Evolutionary conservation across 2,797 vertebrate species (phyloP).

Genomic region (Liparis tanakae): DNA sequence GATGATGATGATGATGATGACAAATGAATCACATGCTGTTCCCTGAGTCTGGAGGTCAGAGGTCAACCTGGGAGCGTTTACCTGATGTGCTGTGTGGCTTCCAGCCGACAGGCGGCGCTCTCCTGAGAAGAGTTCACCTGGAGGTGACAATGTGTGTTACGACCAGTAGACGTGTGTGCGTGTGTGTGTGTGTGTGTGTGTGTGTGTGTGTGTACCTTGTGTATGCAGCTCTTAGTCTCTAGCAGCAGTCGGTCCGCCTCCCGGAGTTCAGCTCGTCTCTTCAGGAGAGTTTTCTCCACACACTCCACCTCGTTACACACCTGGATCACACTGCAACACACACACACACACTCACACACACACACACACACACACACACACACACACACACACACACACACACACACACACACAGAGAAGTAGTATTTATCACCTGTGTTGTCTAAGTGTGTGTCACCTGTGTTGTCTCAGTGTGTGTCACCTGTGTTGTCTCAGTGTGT

Average conservation of each 20-base stretch:
- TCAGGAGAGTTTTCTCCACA: constrained; percentile 89
- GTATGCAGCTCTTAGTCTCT: constrained; percentile 85
- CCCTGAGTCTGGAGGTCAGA: no score
- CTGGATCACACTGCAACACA: constrained; percentile 37
- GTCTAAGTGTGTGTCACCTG: constrained; percentile 1
- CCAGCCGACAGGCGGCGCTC: no score
- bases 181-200: not conserved
- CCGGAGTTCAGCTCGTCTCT: constrained; percentile 81
- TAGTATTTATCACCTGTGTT: no score
- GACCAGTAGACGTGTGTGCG: not conserved
- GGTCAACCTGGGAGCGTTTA: no score
- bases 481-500: constrained; percentile 24
- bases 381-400: constrained; percentile 19
- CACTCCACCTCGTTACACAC: constrained; percentile 86
- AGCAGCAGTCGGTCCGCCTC: constrained; percentile 87
- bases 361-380: constrained; percentile 12
- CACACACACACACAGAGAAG: constrained; percentile 1
- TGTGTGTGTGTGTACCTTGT: constrained; percentile 77
- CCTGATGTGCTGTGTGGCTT: no score
- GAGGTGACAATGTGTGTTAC: not conserved
- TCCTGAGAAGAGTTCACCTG: no score
- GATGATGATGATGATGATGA: not conserved
- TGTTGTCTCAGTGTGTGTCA: not conserved
- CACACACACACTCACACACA: constrained; percentile 18
- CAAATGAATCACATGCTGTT: not conserved